Conservation (phyloP, 2,888 invertebrate species). For the Troides oblongomaculatus region DNA sequence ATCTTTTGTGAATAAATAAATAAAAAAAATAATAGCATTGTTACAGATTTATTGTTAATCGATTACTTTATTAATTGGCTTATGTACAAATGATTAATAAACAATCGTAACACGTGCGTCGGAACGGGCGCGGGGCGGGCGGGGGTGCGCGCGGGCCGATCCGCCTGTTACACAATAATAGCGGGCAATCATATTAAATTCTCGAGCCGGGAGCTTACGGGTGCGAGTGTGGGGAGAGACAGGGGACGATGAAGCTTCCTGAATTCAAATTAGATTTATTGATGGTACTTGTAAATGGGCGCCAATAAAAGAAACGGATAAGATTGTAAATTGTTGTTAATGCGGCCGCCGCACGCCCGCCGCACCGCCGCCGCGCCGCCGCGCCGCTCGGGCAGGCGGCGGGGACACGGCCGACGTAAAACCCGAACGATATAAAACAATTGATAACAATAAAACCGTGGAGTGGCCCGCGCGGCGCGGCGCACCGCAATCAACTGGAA, state of each 20-base stretch:
- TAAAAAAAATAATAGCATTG: too few relatives aligned
- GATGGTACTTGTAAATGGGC: constrained; percentile 28
- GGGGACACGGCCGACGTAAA: constrained; percentile 38
- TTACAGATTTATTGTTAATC: too few relatives aligned
- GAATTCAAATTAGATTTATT: constrained; percentile 31
- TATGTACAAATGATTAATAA: too few relatives aligned
- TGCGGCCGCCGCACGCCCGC: constrained; percentile 15
- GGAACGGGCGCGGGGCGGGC: too few relatives aligned
- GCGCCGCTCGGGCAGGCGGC: neutral
- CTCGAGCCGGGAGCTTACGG: constrained; percentile 1
- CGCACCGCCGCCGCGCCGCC: neutral
- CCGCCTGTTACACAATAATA: constrained; percentile 18
- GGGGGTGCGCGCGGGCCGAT: too few relatives aligned
- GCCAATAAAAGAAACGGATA: constrained; percentile 33
- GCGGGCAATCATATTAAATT: constrained; percentile 24
- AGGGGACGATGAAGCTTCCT: constrained; percentile 24
- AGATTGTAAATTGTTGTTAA: constrained; percentile 34
- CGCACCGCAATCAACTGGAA: constrained; percentile 64
- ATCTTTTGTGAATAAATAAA: too few relatives aligned
- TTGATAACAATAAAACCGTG: constrained; percentile 75
- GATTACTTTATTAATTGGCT: too few relatives aligned
- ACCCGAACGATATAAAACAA: constrained; percentile 51
- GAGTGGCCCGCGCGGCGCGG: constrained; percentile 51
- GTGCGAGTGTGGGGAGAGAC: neutral
- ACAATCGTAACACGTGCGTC: too few relatives aligned